Conservation (phyloP, 2,888 invertebrate genomes). For the Phytoseiulus persimilis region DNA sequence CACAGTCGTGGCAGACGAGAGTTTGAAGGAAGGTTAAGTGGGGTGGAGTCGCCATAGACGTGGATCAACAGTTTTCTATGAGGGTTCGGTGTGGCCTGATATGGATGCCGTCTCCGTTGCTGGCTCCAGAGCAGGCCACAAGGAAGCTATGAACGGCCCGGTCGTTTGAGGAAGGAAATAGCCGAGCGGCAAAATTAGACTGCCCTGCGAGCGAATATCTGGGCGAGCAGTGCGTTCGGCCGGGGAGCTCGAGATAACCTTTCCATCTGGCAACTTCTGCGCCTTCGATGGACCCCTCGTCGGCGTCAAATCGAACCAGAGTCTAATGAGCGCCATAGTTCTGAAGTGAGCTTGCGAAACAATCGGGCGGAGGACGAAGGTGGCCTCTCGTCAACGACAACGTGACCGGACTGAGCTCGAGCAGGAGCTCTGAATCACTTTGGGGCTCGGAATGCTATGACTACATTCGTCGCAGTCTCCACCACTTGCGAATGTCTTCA, state of each 20-base stretch:
- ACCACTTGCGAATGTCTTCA: background rate
- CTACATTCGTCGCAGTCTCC: background rate
- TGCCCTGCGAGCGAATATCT: background rate
- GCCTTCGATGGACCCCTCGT: too few species aligned
- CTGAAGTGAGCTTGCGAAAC: background rate
- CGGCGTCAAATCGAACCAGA: too few species aligned
- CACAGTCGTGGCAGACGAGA: background rate
- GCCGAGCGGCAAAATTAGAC: background rate
- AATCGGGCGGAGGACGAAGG: background rate
- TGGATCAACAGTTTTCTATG: slow-evolving; percentile 5
- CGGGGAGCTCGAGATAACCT: background rate
- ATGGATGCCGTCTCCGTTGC: background rate
- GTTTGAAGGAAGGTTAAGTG: background rate
- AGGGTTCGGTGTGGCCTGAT: background rate
- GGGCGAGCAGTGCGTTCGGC: background rate
- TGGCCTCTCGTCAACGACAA: background rate
- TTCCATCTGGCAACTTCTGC: too few species aligned
- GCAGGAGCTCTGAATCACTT: background rate
- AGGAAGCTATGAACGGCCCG: background rate
- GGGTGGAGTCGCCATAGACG: background rate
- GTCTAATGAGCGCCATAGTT: background rate
- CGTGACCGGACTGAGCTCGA: background rate
- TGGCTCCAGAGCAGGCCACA: background rate
- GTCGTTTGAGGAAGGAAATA: background rate
- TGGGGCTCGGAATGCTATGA: background rate